Conservation (phyloP, 2,888 invertebrate genomes). For the Gastracanthus pulcherrimus region DNA sequence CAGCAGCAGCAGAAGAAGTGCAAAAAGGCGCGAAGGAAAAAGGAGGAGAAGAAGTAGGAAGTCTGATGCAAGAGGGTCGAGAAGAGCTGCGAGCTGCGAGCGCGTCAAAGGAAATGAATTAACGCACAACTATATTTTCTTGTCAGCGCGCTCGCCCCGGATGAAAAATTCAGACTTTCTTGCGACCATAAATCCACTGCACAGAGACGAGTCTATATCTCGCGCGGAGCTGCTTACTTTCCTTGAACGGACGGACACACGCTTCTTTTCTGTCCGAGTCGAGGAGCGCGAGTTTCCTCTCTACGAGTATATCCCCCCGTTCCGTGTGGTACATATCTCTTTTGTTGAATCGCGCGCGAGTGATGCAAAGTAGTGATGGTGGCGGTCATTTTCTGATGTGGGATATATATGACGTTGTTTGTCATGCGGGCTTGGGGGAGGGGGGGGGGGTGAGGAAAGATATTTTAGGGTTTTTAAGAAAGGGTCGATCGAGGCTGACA, state of each 20-base stretch:
- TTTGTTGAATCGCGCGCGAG: too few species aligned
- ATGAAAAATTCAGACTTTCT: constrained; percentile 20
- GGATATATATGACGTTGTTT: background rate
- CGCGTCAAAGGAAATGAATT: constrained; percentile 31
- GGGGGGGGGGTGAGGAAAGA: too few species aligned
- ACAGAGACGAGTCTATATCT: constrained; percentile 1
- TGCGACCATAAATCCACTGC: constrained; percentile 24
- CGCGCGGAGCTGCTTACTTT: background rate
- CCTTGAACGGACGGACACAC: background rate
- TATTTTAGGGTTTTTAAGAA: too few species aligned
- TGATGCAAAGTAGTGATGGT: background rate
- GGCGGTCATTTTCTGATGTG: background rate
- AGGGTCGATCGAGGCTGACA: too few species aligned
- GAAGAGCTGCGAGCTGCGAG: too few species aligned
- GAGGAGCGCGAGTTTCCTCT: background rate
- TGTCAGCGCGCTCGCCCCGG: constrained; percentile 2
- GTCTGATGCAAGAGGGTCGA: too few species aligned
- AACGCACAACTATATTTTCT: constrained; percentile 27
- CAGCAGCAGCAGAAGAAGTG: too few species aligned
- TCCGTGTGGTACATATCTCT: too few species aligned
- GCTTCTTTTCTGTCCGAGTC: background rate
- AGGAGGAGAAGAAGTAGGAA: too few species aligned
- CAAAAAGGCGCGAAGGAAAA: too few species aligned
- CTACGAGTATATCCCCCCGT: background rate
- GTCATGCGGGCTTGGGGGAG: too few species aligned